These are phyloP conservation scores for Branchipolynoe longqiensis DNA, from an alignment of 2,888 invertebrate species.

Conservation along the genomic window DNA sequence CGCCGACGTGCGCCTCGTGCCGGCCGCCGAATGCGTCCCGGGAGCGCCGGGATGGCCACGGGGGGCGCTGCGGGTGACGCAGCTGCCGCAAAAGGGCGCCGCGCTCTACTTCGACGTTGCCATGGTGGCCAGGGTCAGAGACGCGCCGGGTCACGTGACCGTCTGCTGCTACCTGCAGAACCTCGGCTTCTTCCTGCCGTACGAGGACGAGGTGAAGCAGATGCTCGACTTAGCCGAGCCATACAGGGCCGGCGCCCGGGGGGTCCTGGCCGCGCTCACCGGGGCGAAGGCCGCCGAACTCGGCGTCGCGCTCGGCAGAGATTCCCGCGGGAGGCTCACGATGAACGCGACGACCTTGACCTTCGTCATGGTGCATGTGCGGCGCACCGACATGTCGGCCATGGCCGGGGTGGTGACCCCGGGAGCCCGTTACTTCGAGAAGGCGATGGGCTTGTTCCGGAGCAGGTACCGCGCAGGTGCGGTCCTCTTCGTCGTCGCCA, in stretches of 20 bases:
- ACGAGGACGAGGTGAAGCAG: neutral
- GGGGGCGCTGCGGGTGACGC: neutral
- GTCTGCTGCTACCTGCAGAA: constrained; percentile 11
- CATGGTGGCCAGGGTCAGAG: neutral
- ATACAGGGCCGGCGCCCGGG: neutral
- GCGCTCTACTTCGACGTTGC: neutral
- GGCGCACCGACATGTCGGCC: neutral
- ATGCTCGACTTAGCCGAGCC: neutral
- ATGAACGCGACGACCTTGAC: neutral
- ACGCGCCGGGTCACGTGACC: neutral
- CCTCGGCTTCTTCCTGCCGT: neutral
- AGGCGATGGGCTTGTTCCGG: neutral
- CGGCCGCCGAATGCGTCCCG: neutral
- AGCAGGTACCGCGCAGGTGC: neutral
- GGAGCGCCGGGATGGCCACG: neutral
- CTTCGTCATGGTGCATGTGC: neutral
- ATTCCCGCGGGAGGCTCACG: neutral
- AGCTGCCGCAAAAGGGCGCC: neutral
- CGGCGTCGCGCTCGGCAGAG: neutral
- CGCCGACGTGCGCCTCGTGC: neutral
- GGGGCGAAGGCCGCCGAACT: neutral
- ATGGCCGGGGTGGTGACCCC: neutral
- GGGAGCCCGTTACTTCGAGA: neutral
- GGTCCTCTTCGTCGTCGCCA: neutral
- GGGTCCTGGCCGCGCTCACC: neutral